Evolutionary conservation across 2,113 vertebrate species (phyloP).

Genomic region (Balaeniceps rex): DNA sequence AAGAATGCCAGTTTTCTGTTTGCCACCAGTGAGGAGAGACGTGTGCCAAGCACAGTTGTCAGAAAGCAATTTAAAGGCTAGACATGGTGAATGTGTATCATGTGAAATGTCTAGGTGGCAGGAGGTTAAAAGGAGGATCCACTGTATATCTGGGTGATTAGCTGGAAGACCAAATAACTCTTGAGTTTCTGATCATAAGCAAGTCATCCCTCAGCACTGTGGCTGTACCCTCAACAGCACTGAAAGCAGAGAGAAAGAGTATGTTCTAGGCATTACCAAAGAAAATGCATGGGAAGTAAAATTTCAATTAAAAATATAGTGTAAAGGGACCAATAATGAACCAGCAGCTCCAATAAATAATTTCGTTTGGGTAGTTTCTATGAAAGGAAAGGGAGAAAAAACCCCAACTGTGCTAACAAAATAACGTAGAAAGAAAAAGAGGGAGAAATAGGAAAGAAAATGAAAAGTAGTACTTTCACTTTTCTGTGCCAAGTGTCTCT

Average conservation of each 20-base stretch:
- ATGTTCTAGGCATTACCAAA: neutral
- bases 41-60: neutral
- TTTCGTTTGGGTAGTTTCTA: neutral
- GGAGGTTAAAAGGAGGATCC: neutral
- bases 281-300: neutral
- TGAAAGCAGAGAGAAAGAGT: neutral
- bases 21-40: neutral
- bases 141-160: neutral
- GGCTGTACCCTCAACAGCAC: neutral
- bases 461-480: neutral
- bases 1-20: neutral
- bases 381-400: rapidly evolving
- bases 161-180: neutral
- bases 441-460: neutral
- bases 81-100: neutral
- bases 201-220: neutral
- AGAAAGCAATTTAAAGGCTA: neutral
- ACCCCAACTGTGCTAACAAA: neutral
- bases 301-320: neutral
- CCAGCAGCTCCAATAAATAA: neutral
- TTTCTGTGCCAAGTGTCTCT: neutral
- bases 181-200: neutral
- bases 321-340: neutral
- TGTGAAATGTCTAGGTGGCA: neutral
- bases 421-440: neutral